A percentile compares a stretch with the other conserved stretches of the same genome.
These are phyloP conservation scores for Philonicus albiceps DNA, from an alignment of 2,888 invertebrate genomes.

Conservation along the genomic window DNA sequence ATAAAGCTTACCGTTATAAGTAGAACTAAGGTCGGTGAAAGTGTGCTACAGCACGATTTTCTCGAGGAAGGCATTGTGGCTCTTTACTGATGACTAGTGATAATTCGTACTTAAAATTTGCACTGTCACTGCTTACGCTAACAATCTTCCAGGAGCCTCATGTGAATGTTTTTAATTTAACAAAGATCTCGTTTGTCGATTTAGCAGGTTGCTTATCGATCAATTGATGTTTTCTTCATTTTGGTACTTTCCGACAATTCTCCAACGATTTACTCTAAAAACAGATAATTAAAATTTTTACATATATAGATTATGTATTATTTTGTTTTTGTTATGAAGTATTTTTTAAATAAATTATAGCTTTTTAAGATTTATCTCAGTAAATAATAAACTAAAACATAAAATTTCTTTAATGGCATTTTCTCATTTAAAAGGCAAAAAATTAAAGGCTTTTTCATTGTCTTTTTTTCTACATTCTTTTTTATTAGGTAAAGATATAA, in stretches of 20 bases:
- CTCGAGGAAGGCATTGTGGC: neutral
- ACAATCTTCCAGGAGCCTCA: neutral
- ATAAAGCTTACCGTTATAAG: constrained; percentile 36
- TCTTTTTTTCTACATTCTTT: too few relatives aligned
- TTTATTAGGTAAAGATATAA: too few relatives aligned
- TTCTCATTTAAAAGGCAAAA: too few relatives aligned
- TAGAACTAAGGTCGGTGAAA: constrained; percentile 21
- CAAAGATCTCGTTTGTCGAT: neutral
- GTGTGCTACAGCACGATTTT: neutral
- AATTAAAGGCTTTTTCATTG: too few relatives aligned
- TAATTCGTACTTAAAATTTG: neutral
- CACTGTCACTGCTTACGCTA: neutral
- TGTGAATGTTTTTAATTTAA: neutral
- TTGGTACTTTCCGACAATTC: neutral
- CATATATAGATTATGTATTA: too few relatives aligned
- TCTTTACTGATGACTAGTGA: neutral
- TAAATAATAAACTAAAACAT: too few relatives aligned
- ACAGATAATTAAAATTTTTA: neutral
- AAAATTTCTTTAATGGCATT: too few relatives aligned
- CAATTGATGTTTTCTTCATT: neutral
- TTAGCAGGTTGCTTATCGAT: neutral
- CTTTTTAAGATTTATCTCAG: too few relatives aligned
- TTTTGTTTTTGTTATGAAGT: too few relatives aligned
- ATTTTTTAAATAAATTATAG: too few relatives aligned
- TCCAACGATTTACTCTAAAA: neutral